Percentiles rank a stretch among this genome's conserved stretches.
Evolutionary conservation across 2,797 vertebrate genomes (phyloP).

Genomic region (Mareca penelope): DNA sequence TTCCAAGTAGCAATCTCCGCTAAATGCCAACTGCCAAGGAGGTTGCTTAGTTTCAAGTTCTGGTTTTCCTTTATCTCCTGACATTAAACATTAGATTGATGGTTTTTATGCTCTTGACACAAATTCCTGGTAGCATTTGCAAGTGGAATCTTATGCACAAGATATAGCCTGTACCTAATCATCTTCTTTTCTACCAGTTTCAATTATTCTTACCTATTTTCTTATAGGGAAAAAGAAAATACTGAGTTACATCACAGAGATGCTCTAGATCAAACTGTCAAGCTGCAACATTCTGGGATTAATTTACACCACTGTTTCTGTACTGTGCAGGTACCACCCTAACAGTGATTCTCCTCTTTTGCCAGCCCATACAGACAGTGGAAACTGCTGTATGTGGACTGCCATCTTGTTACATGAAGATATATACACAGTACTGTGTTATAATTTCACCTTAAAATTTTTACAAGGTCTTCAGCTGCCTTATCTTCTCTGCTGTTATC

Average conservation of each 20-base stretch:
- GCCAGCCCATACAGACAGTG: neutral
- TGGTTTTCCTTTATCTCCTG: neutral
- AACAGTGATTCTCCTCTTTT: neutral
- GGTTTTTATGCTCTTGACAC: neutral
- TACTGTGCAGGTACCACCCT: neutral
- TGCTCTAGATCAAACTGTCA: neutral
- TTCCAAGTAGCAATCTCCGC: neutral
- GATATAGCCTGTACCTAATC: neutral
- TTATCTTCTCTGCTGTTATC: neutral
- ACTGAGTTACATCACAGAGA: neutral
- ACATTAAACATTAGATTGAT: neutral
- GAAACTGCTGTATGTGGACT: neutral
- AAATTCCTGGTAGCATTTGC: neutral
- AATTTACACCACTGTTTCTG: neutral
- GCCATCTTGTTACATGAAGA: neutral
- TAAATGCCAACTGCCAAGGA: neutral
- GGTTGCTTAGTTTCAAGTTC: neutral
- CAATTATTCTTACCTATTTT: neutral
- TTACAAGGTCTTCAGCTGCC: neutral
- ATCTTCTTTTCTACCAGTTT: neutral
- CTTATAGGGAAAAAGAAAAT: conserved; percentile 20
- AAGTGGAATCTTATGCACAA: neutral
- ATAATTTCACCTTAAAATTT: neutral
- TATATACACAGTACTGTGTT: neutral
- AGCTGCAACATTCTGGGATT: neutral